These are phyloP conservation scores for Pseudomyrmex sp. DNA, from an alignment of 1,140 invertebrate genomes.

Conservation along the genomic window DNA sequence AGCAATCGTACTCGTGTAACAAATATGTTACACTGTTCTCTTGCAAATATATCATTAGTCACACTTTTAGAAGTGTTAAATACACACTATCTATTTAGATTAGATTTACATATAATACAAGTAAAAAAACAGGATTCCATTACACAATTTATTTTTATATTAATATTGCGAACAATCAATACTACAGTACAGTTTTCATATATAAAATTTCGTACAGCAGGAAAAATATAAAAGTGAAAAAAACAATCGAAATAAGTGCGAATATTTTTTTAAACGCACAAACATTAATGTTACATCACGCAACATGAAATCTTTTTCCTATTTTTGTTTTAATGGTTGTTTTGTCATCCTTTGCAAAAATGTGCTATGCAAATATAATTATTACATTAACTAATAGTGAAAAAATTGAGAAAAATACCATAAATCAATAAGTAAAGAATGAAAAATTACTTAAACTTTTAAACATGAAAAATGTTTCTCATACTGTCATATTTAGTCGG, in stretches of 20 bases:
- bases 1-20: constrained; percentile 29
- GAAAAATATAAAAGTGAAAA: constrained; percentile 23
- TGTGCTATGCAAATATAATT: neutral
- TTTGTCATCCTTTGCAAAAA: constrained; percentile 10
- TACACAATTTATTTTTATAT: constrained; percentile 75
- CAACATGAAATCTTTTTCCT: neutral
- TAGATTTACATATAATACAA: constrained; percentile 45
- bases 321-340: constrained; percentile 17
- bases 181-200: constrained; percentile 46
- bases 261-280: constrained; percentile 27
- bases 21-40: neutral
- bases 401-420: too few relatives aligned
- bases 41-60: constrained; percentile 30
- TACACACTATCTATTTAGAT: constrained; percentile 36
- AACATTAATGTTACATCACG: neutral
- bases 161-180: constrained; percentile 62
- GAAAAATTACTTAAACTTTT: constrained; percentile 8
- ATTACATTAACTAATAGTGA: too few relatives aligned
- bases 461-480: neutral
- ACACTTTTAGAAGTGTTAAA: constrained; percentile 19
- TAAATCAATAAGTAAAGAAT: too few relatives aligned
- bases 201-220: constrained; percentile 29
- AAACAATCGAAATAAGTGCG: neutral
- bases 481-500: neutral
- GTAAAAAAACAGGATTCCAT: constrained; percentile 6